Conservation (phyloP, 2,888 invertebrate genomes). For the Creontiades dilutus region DNA sequence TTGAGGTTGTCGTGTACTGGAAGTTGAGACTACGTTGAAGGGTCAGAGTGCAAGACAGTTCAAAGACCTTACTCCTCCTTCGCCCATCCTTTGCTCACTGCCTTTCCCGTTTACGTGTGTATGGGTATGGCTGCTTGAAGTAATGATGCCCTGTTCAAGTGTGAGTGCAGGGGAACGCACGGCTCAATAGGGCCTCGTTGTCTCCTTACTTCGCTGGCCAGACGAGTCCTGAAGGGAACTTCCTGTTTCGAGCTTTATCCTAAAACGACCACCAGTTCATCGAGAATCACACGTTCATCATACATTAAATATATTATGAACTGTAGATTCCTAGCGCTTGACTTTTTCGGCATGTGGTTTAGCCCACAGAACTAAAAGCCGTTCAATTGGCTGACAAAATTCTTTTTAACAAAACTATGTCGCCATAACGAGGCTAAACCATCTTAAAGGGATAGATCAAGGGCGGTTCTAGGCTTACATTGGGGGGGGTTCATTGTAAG, state of each 20-base stretch:
- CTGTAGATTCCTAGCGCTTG: no score
- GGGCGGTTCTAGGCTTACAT: no score
- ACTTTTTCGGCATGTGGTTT: no score
- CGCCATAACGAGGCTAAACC: no score
- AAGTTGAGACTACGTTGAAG: not conserved
- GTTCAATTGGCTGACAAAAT: no score
- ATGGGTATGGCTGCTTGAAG: not conserved
- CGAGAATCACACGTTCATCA: not conserved
- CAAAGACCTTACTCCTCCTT: conserved; percentile 22
- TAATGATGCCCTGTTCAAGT: not conserved
- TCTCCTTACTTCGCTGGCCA: not conserved
- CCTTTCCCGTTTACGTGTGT: conserved; percentile 23
- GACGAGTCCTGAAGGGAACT: not conserved
- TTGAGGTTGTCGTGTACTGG: not conserved
- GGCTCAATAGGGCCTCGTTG: conserved; percentile 22
- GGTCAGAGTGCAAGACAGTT: conserved; percentile 29
- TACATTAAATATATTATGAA: not conserved
- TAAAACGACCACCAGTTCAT: not conserved
- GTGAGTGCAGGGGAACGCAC: not conserved
- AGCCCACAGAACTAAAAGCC: no score
- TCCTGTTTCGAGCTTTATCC: conserved; percentile 15
- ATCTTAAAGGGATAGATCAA: no score
- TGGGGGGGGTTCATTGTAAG: no score
- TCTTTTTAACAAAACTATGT: no score
- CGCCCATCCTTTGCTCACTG: conserved; percentile 35